Evolutionary conservation across 2,797 vertebrate species (phyloP).

Genomic region (Anguilla megastoma): DNA sequence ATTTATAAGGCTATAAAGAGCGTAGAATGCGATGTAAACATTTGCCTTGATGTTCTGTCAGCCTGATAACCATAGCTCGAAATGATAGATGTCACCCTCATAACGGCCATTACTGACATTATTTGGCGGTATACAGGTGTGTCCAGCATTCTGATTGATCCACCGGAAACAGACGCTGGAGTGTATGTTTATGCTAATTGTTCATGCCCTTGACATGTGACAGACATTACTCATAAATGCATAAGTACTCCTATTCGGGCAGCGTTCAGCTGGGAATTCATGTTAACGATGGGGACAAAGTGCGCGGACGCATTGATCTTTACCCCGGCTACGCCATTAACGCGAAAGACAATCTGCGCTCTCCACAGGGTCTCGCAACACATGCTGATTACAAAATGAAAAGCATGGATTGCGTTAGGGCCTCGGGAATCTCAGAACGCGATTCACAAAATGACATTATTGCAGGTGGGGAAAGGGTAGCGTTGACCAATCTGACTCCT

Average conservation of each 20-base stretch:
- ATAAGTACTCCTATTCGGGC: background rate
- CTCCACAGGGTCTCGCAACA: background rate
- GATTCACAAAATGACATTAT: background rate
- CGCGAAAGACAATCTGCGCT: background rate
- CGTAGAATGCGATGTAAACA: background rate
- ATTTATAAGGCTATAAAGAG: background rate
- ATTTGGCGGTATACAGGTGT: background rate
- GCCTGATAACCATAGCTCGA: background rate
- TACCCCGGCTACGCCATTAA: conserved; percentile 12
- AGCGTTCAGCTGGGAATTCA: background rate
- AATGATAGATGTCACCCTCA: background rate
- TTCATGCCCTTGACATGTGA: background rate
- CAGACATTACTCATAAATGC: background rate
- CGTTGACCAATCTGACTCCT: background rate
- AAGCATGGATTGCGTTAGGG: conserved; percentile 58
- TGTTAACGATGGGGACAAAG: background rate
- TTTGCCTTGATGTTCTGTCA: background rate
- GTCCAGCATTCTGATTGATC: background rate
- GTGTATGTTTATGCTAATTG: background rate
- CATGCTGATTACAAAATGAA: conserved; percentile 74
- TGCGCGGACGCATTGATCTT: background rate
- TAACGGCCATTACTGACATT: background rate
- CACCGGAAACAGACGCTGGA: background rate
- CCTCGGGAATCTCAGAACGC: background rate
- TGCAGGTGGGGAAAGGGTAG: background rate